phyloP scores from a whole-genome alignment of 1,140 invertebrate species.

The Maconellicoccus hirsutus region DNA sequence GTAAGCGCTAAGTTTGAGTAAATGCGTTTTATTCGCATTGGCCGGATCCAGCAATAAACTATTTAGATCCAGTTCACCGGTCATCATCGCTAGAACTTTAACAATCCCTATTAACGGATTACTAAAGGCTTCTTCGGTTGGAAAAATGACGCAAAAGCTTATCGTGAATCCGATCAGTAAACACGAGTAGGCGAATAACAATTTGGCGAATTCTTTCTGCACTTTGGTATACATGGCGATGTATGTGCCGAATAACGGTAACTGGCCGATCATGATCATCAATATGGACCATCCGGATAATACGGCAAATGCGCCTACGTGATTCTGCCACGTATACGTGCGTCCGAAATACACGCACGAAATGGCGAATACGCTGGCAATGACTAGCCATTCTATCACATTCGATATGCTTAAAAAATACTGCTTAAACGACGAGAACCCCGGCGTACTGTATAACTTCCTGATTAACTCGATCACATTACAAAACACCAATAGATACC shows the following conservation, averaged over 20 bases:
- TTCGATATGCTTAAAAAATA: slow-evolving; percentile 73
- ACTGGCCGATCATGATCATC: slow-evolving; percentile 74
- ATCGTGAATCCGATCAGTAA: slow-evolving; percentile 73
- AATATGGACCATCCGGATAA: slow-evolving; percentile 74
- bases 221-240: slow-evolving; percentile 78
- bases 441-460: slow-evolving; percentile 61
- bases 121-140: slow-evolving; percentile 60
- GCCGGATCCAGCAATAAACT: slow-evolving; percentile 51
- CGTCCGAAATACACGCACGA: slow-evolving; percentile 62
- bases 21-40: slow-evolving; percentile 44
- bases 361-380: slow-evolving; percentile 65
- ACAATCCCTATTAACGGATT: slow-evolving; percentile 66
- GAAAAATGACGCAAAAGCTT: slow-evolving; percentile 75
- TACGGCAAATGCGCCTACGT: slow-evolving; percentile 66
- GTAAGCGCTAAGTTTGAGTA: slow-evolving; percentile 56
- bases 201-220: slow-evolving; percentile 70
- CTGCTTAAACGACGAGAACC: slow-evolving; percentile 58
- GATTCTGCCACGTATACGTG: slow-evolving; percentile 70
- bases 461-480: slow-evolving; percentile 61
- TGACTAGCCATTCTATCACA: slow-evolving; percentile 72
- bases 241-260: slow-evolving; percentile 73
- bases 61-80: slow-evolving; percentile 65
- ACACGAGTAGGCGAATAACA: slow-evolving; percentile 70
- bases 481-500: slow-evolving; percentile 60
- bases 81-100: slow-evolving; percentile 80